Percentiles rank a stretch among this genome's conserved stretches.
phyloP scores from a whole-genome alignment of 1,140 invertebrate species.

The Propsilocerus akamusi region DNA sequence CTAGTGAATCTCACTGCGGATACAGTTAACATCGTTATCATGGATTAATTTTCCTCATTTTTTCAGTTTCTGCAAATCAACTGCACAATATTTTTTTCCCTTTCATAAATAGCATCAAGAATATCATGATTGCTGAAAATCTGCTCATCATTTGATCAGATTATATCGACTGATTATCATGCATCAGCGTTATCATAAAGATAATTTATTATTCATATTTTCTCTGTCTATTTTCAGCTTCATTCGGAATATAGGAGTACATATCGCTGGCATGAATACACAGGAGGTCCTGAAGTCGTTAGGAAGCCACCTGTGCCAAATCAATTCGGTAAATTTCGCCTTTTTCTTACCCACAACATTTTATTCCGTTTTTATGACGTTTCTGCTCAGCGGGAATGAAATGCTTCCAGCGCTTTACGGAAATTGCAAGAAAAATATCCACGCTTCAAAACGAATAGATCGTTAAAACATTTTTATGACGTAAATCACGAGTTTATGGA shows the following conservation, averaged over 20 bases:
- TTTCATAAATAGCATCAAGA: too few relatives aligned
- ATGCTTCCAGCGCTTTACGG: background rate
- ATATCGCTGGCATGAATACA: slow-evolving; percentile 83
- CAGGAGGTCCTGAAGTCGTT: slow-evolving; percentile 40
- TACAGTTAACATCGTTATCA: too few relatives aligned
- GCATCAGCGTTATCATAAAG: too few relatives aligned
- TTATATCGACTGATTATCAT: too few relatives aligned
- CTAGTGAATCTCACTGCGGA: too few relatives aligned
- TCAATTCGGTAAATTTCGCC: slow-evolving; percentile 24
- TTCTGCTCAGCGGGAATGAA: background rate
- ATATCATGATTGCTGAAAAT: too few relatives aligned
- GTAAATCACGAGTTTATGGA: too few relatives aligned
- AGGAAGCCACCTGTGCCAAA: slow-evolving; percentile 34
- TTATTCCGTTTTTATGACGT: background rate
- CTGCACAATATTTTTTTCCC: too few relatives aligned
- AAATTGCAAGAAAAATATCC: background rate
- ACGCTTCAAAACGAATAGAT: background rate
- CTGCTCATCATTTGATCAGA: too few relatives aligned
- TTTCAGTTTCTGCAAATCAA: too few relatives aligned
- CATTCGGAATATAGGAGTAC: slow-evolving; percentile 83
- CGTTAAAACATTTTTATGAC: background rate
- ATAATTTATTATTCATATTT: slow-evolving; percentile 6
- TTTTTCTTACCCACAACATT: background rate
- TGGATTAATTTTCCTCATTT: too few relatives aligned
- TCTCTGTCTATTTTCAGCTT: slow-evolving; percentile 44